These are phyloP conservation scores for Manis pentadactyla DNA, from an alignment of 2,797 vertebrate genomes.

Conservation along the genomic window DNA sequence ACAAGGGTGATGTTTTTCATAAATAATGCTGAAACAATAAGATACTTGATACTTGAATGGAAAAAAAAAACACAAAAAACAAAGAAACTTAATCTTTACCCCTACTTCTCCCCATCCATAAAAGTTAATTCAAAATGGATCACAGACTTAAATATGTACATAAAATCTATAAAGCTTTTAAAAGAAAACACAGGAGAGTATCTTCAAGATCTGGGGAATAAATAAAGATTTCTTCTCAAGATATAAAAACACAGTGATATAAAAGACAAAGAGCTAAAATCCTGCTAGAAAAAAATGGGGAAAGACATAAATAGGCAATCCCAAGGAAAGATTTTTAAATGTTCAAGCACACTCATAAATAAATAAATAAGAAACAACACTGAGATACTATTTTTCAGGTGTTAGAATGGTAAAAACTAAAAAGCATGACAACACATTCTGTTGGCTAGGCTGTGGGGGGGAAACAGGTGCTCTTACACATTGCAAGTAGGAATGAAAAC, in stretches of 20 bases:
- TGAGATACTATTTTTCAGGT: neutral
- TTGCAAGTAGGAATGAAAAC: neutral
- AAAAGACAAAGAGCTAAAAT: conserved; percentile 9
- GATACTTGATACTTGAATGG: neutral
- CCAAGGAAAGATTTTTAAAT: neutral
- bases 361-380: conserved; percentile 9
- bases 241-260: neutral
- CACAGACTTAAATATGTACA: neutral
- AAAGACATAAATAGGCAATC: neutral
- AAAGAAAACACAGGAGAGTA: neutral
- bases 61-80: neutral
- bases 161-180: neutral
- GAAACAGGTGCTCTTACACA: neutral
- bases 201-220: neutral
- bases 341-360: neutral
- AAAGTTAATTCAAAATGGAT: neutral
- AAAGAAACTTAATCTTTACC: neutral
- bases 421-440: neutral
- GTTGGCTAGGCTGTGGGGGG: neutral
- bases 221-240: neutral
- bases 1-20: neutral
- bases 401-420: neutral
- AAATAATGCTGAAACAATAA: neutral
- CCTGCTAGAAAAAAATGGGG: neutral
- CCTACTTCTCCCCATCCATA: neutral